Percentiles rank a stretch among this genome's conserved stretches.
phyloP scores from a whole-genome alignment of 1,140 invertebrate species.

The Hyposmocoma kahamanoa region DNA sequence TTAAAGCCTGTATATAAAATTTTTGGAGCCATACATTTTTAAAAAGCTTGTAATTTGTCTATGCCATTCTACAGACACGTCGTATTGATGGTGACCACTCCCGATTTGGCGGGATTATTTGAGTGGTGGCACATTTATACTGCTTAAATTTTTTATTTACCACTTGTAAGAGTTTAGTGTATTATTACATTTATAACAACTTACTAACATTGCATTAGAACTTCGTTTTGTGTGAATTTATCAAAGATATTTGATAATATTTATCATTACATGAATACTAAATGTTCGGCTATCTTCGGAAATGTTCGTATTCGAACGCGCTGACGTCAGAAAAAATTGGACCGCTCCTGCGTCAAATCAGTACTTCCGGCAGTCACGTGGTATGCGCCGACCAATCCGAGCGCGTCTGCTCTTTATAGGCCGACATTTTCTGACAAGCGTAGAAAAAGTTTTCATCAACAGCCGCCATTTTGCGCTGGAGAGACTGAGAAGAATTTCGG shows the following conservation, averaged over 20 bases:
- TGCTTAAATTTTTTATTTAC: slow-evolving; percentile 3
- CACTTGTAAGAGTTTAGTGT: not conserved
- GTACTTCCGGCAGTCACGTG: slow-evolving; percentile 76
- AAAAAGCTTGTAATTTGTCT: slow-evolving; percentile 4
- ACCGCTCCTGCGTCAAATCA: slow-evolving; percentile 65
- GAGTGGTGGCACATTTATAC: slow-evolving; percentile 24
- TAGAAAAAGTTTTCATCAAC: slow-evolving; percentile 94
- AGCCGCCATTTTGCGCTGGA: slow-evolving; percentile 91
- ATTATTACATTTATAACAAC: not conserved
- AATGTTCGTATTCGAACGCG: slow-evolving; percentile 50
- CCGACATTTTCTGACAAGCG: slow-evolving; percentile 91
- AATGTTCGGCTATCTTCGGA: slow-evolving; percentile 46
- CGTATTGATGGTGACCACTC: slow-evolving; percentile 65
- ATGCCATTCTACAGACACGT: slow-evolving; percentile 43
- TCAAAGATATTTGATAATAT: not conserved
- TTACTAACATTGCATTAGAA: not conserved
- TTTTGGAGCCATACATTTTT: too few species aligned
- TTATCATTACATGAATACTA: slow-evolving; percentile 10
- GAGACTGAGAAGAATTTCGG: slow-evolving; percentile 81
- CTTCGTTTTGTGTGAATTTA: not conserved
- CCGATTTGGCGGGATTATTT: slow-evolving; percentile 56
- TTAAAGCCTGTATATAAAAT: too few species aligned
- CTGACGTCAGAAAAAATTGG: slow-evolving; percentile 67
- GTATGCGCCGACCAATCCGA: slow-evolving; percentile 72
- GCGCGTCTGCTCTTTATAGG: slow-evolving; percentile 74